Evolutionary conservation across 2,113 vertebrate genomes (phyloP), one percentile per base, ranked within the genome.

Genomic region (Chaetodon auriga): DNA sequence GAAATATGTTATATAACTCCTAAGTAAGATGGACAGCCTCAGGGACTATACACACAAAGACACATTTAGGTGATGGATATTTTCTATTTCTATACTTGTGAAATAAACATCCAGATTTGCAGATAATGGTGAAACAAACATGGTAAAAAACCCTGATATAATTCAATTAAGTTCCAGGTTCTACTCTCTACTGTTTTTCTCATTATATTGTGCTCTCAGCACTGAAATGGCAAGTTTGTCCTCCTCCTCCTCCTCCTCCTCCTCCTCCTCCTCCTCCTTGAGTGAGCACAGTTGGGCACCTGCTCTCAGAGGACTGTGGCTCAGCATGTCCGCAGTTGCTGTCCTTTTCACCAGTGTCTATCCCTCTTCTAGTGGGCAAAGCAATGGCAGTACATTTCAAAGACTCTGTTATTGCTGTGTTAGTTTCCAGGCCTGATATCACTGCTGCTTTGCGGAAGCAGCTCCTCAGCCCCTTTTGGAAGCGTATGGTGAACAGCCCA

Each of bases 401-500:
- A 51, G 87, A 66, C 41, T 75, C 65, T 1, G 30, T 55, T 48
- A 61, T 68, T 15, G 49, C 57, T 0, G 8, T 1, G 21, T 77
- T 77, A 7, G 23, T 68, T 23, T 75, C 83, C 62, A 36, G 14
- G 45, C 66, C 48, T 10, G 82, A 84, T 55, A 11, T 73, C 3
- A 55, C 62, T 0, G 36, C 3, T 3, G 78, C 46, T 64, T 76
- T 87, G 41, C 8, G 12, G 68, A 35, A 75, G 80, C 81, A 60
- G 49, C 57, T 75, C n/a, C 61, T 79, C 71, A 74, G 75, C 4
- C 90, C 80, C 43, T 72, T 83, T 21, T 71, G 82, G 82, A 93
- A 92, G 58, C 90, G 94, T 75, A 94, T 90, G 73, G 95, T 94
- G 79, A 95, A 96, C 73, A 96, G 92, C 15, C 95, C 95, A 3